Evolutionary conservation across 2,797 vertebrate genomes (phyloP), one percentile per base, ranked within the genome.

Genomic region (Clamator glandarius): DNA sequence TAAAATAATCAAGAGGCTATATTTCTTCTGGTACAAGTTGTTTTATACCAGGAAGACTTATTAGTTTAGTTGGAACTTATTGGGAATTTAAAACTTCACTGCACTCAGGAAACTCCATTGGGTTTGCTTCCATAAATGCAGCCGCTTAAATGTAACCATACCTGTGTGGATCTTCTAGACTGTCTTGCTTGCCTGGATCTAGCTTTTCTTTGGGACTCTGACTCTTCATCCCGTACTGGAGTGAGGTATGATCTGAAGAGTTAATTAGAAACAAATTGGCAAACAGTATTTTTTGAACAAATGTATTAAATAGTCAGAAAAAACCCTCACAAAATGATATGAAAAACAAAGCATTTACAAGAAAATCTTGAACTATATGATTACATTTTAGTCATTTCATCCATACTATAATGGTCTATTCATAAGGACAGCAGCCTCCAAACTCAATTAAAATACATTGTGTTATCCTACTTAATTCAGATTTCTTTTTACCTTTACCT

Each of bases 141-240:
- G 15, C 90, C 66, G 31, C 4, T 92, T 68, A 51, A 81, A 39
- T 18, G 67, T 52, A 77, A 83, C n/a, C 41, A 6, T 95, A 98
- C 99, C 99, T 99, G 99, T 39, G 99, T 99, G 93, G 99, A 99
- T 97, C 99, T 98, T 98, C 99, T 98, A 46, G 99, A 99, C 97
- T 99, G 99, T 90, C 99, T 98, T 85, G 99, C 99, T 98, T 99
- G 99, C 96, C 99, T 98, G 95, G 99, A 99, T 96, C 99, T 98
- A 96, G 99, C 99, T 98, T 99, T 99, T 98, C 99, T 99, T 98
- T 99, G 99, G 95, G 99, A 99, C 97, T 99, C 99, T 1, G 99
- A 99, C 93, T 99, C 99, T 98, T 99, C 99, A 95, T 99, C 99
- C 90, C 99, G 98, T 96, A 99, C 99, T 94, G 99, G 99, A 95